Conservation (phyloP, 2,888 invertebrate species). For the Sussaba pulchella region DNA sequence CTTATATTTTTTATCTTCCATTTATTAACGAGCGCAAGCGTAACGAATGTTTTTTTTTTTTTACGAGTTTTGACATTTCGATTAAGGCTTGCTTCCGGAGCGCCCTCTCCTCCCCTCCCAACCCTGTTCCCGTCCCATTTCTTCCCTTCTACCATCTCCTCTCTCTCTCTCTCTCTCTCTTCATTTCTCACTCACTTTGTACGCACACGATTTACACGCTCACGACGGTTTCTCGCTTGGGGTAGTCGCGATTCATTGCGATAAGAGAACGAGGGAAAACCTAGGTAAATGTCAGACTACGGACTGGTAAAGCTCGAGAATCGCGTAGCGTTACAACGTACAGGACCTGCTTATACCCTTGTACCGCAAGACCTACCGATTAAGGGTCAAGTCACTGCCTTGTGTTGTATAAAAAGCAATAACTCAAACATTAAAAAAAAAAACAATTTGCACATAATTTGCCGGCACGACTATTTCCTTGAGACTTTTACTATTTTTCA, state of each 20-base stretch:
- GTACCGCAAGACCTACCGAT: neutral
- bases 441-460: neutral
- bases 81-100: conserved; percentile 33
- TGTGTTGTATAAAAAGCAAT: neutral
- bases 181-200: no score
- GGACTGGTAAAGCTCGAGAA: conserved; percentile 4
- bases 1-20: conserved; percentile 1
- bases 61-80: conserved; percentile 35
- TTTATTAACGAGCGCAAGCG: neutral
- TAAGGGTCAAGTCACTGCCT: conserved; percentile 16
- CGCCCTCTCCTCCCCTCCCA: neutral
- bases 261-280: conserved; percentile 27
- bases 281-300: conserved; percentile 29
- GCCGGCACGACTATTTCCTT: neutral
- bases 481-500: neutral
- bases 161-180: neutral
- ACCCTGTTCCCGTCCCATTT: no score
- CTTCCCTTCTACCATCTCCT: no score
- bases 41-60: conserved; percentile 19
- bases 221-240: conserved; percentile 1
- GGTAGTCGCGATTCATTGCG: conserved; percentile 7
- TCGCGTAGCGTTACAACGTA: neutral
- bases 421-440: neutral
- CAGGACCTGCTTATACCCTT: neutral
- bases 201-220: neutral